Evolutionary conservation across 2,797 vertebrate genomes (phyloP).

Genomic region (Bovichtus diacanthus): DNA sequence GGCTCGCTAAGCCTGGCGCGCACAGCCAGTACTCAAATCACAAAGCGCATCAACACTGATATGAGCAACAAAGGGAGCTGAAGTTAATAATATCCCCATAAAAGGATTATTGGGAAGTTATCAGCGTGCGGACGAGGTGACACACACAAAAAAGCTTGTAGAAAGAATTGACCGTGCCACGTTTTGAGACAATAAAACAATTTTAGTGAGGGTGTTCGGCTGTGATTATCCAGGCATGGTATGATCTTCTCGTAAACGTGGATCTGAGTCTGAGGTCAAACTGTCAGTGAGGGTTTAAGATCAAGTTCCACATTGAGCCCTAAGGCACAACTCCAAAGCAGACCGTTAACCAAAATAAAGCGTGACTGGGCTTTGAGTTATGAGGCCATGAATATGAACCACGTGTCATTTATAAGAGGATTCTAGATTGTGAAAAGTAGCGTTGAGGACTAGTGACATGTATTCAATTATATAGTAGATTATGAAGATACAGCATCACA

Average conservation of each 20-base stretch:
- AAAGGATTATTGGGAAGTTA: slow-evolving; percentile 40
- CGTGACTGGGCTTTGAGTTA: slow-evolving; percentile 66
- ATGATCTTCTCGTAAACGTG: slow-evolving; percentile 69
- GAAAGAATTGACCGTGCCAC: neutral
- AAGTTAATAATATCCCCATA: slow-evolving; percentile 51
- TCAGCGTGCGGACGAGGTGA: slow-evolving; percentile 16
- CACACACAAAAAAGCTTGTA: neutral
- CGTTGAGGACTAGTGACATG: neutral
- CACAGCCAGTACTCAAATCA: slow-evolving; percentile 37
- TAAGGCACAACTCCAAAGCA: slow-evolving; percentile 68
- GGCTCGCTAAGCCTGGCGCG: slow-evolving; percentile 20
- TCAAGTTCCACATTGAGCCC: slow-evolving; percentile 78
- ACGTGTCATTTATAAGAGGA: slow-evolving; percentile 60
- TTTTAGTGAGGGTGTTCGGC: slow-evolving; percentile 4
- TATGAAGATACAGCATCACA: slow-evolving; percentile 17
- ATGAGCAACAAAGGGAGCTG: slow-evolving; percentile 51
- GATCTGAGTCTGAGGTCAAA: slow-evolving; percentile 74
- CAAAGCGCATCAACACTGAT: slow-evolving; percentile 61
- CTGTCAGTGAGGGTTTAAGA: slow-evolving; percentile 74
- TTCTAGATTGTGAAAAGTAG: slow-evolving; percentile 27
- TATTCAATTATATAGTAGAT: neutral
- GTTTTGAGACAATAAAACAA: slow-evolving; percentile 43
- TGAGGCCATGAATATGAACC: slow-evolving; percentile 56
- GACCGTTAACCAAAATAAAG: slow-evolving; percentile 72
- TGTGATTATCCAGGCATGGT: slow-evolving; percentile 48